Evolutionary conservation across 2,888 invertebrate genomes (phyloP), one percentile per base, ranked within the genome.

Genomic region (Orthosia gothica): DNA sequence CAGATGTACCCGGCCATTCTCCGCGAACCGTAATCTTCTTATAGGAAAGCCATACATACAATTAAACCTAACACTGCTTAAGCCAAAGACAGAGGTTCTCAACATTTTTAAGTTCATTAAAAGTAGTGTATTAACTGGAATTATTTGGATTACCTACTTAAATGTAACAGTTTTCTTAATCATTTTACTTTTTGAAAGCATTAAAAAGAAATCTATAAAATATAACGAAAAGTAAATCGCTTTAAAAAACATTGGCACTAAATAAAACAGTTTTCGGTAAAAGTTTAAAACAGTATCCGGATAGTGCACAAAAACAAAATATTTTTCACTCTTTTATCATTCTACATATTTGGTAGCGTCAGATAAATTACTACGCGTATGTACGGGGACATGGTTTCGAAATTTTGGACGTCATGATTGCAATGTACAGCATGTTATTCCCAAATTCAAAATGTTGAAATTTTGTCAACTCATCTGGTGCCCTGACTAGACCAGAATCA

Each of bases 41-140:
- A 87, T 78, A 88, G 84, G 87, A 88, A 89, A 89, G 88, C 88
- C 89, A 90, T 89, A 91, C 88, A 89, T 90, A 89, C 91, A 91
- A 91, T 91, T 91, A 90, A 88, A 87, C 77, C 84, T 78, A 87
- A 87, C 87, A 87, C 87, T 84, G 81, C 80, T 77, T 88, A 87
- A 88, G 83, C 88, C 75, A 72, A 59, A 58, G 59, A 23, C 73
- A 65, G 69, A 45, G 84, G 70, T 59, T 79, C 84, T 74, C 54
- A 86, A 86, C 73, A 64, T 81, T 76, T 76, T 76, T 49, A 3
- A 59, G 13, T 20, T 26, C 5, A 40, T 69, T 62, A 45, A 15
- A 20, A 45, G 15, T 9, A 18, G 18, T 5, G 5, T 23, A 5
- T 26, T 23, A 23, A 23, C 15, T 23, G 23, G 15, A 15, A 23